Evolutionary conservation across 2,113 vertebrate genomes (phyloP).

Genomic region (Tachysurus fulvidraco): DNA sequence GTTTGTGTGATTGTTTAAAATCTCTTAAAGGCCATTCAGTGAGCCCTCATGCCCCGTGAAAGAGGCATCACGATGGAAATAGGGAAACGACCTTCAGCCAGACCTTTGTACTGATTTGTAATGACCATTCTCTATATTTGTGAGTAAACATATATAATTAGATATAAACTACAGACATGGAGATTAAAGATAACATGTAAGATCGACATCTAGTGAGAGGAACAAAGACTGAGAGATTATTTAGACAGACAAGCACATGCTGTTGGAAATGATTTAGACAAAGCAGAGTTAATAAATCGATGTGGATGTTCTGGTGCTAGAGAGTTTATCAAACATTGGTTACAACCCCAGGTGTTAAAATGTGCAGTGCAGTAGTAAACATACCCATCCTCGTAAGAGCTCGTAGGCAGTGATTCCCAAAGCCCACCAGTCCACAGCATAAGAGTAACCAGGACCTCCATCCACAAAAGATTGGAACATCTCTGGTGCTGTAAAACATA

Average conservation of each 20-base stretch:
- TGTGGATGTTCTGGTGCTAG: background rate
- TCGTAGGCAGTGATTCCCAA: slow-evolving; percentile 90
- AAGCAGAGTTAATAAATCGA: background rate
- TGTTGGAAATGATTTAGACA: background rate
- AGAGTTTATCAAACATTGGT: background rate
- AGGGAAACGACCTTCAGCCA: background rate
- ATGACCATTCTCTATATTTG: background rate
- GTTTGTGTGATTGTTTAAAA: background rate
- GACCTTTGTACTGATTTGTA: background rate
- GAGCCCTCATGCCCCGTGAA: background rate
- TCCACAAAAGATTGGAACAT: slow-evolving; percentile 93
- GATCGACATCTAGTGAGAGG: background rate
- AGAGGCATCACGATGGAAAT: background rate
- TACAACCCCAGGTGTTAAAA: background rate
- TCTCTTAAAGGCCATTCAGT: background rate
- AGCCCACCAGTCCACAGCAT: slow-evolving; percentile 98
- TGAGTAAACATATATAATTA: background rate
- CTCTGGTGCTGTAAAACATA: slow-evolving; percentile 81
- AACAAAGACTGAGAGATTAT: background rate
- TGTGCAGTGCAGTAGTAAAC: background rate
- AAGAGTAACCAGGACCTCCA: slow-evolving; percentile 89
- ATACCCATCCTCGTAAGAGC: slow-evolving; percentile 91
- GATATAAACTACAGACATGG: background rate
- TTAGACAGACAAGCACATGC: background rate
- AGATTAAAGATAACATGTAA: background rate